phyloP scores from a whole-genome alignment of 1,140 invertebrate species.

The Bathynomus jamesi region DNA sequence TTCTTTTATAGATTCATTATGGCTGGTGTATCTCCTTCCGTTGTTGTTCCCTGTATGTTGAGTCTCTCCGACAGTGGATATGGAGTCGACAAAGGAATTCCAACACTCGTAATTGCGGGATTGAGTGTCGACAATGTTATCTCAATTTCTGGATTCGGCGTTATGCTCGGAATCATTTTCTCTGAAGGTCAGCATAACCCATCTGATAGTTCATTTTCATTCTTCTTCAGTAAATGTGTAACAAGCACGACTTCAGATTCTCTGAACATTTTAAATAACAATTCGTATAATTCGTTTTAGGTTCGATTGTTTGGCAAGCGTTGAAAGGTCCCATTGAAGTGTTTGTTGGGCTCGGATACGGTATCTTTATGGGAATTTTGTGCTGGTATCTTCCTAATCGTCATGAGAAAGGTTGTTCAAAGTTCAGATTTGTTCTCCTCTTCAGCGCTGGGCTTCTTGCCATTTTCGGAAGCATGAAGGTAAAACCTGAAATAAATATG shows the following conservation, averaged over 20 bases:
- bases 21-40: conserved; percentile 80
- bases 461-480: conserved; percentile 46
- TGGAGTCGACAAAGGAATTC: conserved; percentile 73
- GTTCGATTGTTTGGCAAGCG: not conserved
- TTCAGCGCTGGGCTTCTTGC: conserved; percentile 44
- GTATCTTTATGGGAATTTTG: conserved; percentile 36
- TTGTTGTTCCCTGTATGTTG: conserved; percentile 84
- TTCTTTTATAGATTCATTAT: conserved; percentile 22
- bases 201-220: no score
- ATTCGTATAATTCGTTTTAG: not conserved
- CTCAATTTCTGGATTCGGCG: conserved; percentile 77
- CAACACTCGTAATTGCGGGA: conserved; percentile 88
- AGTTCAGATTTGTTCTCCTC: conserved; percentile 43
- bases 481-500: no score
- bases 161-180: conserved; percentile 73
- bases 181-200: conserved; percentile 50
- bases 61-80: conserved; percentile 71
- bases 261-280: not conserved
- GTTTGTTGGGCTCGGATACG: conserved; percentile 37
- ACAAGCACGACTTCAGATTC: no score
- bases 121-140: conserved; percentile 76
- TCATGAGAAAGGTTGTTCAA: conserved; percentile 7
- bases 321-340: conserved; percentile 42
- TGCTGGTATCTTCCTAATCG: conserved; percentile 36
- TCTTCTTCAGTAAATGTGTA: no score